Evolutionary conservation across 2,113 vertebrate genomes (phyloP), one percentile per base, ranked within the genome.

Genomic region (Mustela lutreola): DNA sequence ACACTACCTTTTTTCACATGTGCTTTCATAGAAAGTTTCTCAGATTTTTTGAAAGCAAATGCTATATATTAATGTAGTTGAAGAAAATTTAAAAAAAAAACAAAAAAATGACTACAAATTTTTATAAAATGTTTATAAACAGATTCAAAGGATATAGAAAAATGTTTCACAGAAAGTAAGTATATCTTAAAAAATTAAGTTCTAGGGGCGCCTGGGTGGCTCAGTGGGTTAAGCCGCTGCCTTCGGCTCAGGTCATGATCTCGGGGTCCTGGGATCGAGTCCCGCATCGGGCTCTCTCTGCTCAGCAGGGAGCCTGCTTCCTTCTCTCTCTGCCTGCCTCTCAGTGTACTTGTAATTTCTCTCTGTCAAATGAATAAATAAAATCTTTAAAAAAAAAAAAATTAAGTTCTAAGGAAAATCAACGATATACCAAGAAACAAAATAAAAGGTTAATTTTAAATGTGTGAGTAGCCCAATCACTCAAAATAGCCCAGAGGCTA

Each of bases 401-500:
- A 16, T 67, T 7, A 94, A 31, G 33, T 67, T 48, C n/a, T 81
- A 12, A 48, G 26, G 42, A 89, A 95, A 76, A 63, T 71, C 12
- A 95, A 70, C 24, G 76, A 62, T 93, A 45, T 56, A 31, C 1
- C 21, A 63, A 83, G 22, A 62, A 42, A 81, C 14, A 81, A 85
- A 95, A 88, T 45, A 67, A 89, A 93, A 36, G 42, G 7, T 48
- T 60, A 56, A 60, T 63, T 84, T 97, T 91, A 80, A 83, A 75
- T 48, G 48, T 58, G 8, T 6, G 56, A 42, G 21, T 42, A 81
- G 3, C 15, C 8, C 24, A 75, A 4, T 42, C 39, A 42, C 39
- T 42, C 39, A 42, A 42, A 42, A 42, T 42, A 42, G 39, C 12
- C 11, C 65, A 91, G 83, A 80, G 11, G 0, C 1, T 12, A 62